Base-by-base conservation (phyloP, 37 sponge, comb jelly and placozoan species). In the Hexactinellida sp. region DNA sequence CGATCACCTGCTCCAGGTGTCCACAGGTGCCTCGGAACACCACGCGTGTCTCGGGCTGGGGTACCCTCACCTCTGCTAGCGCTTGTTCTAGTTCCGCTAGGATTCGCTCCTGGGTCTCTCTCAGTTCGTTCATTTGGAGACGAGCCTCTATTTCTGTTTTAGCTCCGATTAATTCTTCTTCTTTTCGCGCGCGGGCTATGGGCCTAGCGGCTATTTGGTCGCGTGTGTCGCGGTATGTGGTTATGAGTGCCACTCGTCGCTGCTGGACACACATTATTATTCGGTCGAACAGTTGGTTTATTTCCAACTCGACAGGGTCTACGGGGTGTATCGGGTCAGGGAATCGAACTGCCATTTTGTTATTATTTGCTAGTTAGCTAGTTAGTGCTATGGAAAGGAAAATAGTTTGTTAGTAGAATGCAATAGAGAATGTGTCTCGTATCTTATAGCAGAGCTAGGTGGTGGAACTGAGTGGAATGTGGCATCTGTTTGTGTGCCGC, bases 1-100 rank as follows among this genome's bases (percentile, higher is more conserved):
- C 25, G 30, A 63, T 63, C 76, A 63, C 28, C 76, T 63, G 32
- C 76, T 63, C 76, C 76, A 63, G 76, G 3, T 63, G 76, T 63
- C 5, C 76, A 63, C 32, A 63, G 5, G 3, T 23, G 76, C 34
- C 25, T 63, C 25, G 34, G 13, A 63, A 63, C 32, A 63, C 76
- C 76, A 28, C 19, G 5, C 30, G 30, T 3, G 76, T 63, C 3
- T 63, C 76, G 34, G 76, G 76, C 28, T 25, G 28, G 30, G 25
- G 76, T 25, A 23, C 25, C 21, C 76, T 10, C 5, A 63, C 21
- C 76, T 25, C 76, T 32, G 21, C 76, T 7, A 63, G 76, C 13
- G 21, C 13, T n/a, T 63, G 76, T n/a, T 63, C 76, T 23, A 63
- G 1, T 7, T 63, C 76, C 5, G 76, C 34, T 63, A 63, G 25